These are phyloP conservation scores for Gallinago nigripennis DNA, from an alignment of 2,797 vertebrate genomes.

Conservation along the genomic window DNA sequence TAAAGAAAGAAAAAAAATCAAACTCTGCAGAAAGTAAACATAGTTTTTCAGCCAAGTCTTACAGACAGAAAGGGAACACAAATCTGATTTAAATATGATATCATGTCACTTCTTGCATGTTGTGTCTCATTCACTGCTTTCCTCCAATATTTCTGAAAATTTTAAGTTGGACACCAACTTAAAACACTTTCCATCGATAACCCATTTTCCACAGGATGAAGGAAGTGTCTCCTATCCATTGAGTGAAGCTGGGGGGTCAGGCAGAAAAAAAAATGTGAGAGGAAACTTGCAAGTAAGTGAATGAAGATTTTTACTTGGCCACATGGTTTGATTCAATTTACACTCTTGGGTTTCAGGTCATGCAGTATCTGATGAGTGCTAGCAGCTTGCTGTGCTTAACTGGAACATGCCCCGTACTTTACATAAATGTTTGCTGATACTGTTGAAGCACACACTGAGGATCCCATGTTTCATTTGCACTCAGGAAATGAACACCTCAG, in stretches of 20 bases:
- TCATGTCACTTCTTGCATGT: background rate
- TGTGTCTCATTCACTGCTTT: background rate
- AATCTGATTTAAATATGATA: background rate
- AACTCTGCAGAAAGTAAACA: background rate
- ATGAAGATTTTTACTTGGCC: background rate
- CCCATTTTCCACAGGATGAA: background rate
- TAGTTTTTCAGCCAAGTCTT: background rate
- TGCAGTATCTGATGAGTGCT: background rate
- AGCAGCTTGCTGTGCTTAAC: conserved; percentile 17
- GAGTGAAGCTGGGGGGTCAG: accelerated
- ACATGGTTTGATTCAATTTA: conserved; percentile 23
- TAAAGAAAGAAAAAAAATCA: background rate
- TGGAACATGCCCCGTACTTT: background rate
- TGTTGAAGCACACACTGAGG: background rate
- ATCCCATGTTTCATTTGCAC: background rate
- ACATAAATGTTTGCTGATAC: background rate
- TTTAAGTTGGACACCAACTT: background rate
- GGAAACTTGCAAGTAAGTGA: background rate
- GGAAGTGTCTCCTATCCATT: background rate
- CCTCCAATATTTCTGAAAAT: background rate
- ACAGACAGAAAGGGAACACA: background rate
- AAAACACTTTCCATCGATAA: background rate
- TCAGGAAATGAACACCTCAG: background rate
- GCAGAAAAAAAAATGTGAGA: background rate
- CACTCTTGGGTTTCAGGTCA: background rate